phyloP scores from a whole-genome alignment of 1,140 invertebrate species.

The Cherax quadricarinatus region DNA sequence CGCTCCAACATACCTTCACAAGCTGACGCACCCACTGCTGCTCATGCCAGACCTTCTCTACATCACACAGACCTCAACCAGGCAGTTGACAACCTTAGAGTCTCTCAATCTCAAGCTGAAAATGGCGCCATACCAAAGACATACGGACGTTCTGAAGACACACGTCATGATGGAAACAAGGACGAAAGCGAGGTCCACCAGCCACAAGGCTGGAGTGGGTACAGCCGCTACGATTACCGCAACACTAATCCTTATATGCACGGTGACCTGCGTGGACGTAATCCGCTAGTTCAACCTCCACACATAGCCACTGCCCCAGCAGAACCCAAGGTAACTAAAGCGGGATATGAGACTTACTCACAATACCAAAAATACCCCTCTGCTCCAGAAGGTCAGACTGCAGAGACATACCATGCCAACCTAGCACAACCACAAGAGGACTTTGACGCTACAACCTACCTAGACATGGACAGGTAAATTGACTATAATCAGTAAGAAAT shows the following conservation, averaged over 20 bases:
- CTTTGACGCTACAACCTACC: conserved; percentile 57
- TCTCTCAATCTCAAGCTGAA: conserved; percentile 56
- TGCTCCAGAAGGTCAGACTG: conserved; percentile 45
- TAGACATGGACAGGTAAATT: conserved; percentile 72
- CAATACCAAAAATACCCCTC: conserved; percentile 50
- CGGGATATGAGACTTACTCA: conserved; percentile 34
- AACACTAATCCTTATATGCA: conserved; percentile 64
- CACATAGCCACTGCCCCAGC: conserved; percentile 42
- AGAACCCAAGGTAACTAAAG: conserved; percentile 26
- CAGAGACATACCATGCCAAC: conserved; percentile 48
- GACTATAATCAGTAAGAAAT: neutral
- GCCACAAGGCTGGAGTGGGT: conserved; percentile 54
- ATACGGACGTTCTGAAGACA: conserved; percentile 30
- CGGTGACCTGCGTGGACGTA: conserved; percentile 47
- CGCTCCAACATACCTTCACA: conserved; percentile 18
- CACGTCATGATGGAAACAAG: neutral
- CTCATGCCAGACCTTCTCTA: neutral
- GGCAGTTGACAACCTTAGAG: conserved; percentile 61
- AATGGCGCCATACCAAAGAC: conserved; percentile 65
- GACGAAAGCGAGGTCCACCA: conserved; percentile 3
- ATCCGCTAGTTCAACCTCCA: conserved; percentile 20
- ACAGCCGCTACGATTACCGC: conserved; percentile 64
- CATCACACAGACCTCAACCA: conserved; percentile 58
- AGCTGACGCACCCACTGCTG: neutral
- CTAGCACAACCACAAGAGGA: conserved; percentile 36